phyloP scores from a whole-genome alignment of 92 coral and sea anemone species.

The Palythoa grandiflora region DNA sequence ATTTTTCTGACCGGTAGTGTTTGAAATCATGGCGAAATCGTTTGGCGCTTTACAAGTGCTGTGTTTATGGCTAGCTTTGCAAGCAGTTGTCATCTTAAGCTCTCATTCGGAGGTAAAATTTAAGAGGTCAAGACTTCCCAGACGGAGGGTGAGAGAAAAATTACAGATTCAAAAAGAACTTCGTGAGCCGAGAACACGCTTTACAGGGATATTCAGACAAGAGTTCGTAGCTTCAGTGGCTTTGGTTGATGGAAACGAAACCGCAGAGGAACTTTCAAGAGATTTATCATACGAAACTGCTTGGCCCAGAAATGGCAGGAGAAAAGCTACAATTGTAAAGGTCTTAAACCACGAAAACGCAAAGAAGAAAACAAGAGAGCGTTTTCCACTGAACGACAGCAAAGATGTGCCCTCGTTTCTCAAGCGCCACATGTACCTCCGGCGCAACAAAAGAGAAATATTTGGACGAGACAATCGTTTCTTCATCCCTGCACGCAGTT shows the following conservation, averaged over 20 bases:
- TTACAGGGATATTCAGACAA: conserved; percentile 47
- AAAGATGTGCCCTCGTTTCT: conserved; percentile 41
- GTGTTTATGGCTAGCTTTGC: conserved; percentile 13
- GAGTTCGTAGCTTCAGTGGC: conserved; percentile 56
- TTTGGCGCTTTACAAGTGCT: conserved; percentile 10
- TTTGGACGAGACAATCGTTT: conserved; percentile 60
- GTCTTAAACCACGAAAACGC: conserved; percentile 46
- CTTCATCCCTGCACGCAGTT: conserved; percentile 53
- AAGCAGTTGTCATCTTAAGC: not conserved
- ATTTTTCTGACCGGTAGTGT: not conserved
- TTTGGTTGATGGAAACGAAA: conserved; percentile 53
- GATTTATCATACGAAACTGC: conserved; percentile 80
- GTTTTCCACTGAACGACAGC: conserved; percentile 40
- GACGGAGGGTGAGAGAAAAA: conserved; percentile 3
- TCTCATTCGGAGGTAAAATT: conserved; percentile 23
- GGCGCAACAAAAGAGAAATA: conserved; percentile 61
- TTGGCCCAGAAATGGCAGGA: conserved; percentile 80
- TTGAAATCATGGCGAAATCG: conserved; percentile 23
- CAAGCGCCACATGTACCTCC: conserved; percentile 38
- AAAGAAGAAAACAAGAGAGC: conserved; percentile 38
- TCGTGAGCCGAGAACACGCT: conserved; percentile 59
- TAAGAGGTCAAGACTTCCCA: conserved; percentile 32
- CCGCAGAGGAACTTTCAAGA: conserved; percentile 62
- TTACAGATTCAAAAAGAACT: conserved; percentile 28
- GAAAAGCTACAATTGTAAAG: conserved; percentile 59